Evolutionary conservation across 2,113 vertebrate genomes (phyloP).

Genomic region (Tor tambroides): DNA sequence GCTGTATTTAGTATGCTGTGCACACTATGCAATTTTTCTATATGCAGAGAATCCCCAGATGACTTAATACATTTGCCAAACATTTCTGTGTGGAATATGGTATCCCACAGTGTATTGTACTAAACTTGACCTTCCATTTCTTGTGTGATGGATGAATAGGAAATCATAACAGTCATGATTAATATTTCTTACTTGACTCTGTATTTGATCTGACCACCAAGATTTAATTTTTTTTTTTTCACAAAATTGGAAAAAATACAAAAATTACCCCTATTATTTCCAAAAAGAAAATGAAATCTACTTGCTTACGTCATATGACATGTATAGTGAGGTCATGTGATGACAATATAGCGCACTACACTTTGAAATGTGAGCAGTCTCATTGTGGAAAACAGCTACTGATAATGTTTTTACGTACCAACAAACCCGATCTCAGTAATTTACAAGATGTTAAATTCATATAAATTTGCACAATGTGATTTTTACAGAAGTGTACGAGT

Average conservation of each 20-base stretch:
- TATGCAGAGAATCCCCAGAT: conserved; percentile 67
- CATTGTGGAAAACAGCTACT: no score
- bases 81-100: conserved; percentile 70
- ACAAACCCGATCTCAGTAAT: no score
- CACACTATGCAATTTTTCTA: conserved; percentile 2
- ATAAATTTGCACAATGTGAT: no score
- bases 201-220: background rate
- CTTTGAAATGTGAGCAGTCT: background rate
- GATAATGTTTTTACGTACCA: no score
- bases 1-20: background rate
- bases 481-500: no score
- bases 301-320: background rate
- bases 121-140: background rate
- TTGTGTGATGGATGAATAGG: background rate
- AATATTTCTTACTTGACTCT: background rate
- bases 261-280: background rate
- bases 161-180: background rate
- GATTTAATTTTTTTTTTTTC: no score
- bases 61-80: conserved; percentile 78
- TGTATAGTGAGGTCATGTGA: background rate
- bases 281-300: background rate
- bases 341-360: background rate
- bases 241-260: background rate
- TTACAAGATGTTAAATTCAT: no score
- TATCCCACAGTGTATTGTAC: conserved; percentile 63